Base-by-base conservation (phyloP, 2,888 invertebrate species). In the Choristoneura rosaceana region DNA sequence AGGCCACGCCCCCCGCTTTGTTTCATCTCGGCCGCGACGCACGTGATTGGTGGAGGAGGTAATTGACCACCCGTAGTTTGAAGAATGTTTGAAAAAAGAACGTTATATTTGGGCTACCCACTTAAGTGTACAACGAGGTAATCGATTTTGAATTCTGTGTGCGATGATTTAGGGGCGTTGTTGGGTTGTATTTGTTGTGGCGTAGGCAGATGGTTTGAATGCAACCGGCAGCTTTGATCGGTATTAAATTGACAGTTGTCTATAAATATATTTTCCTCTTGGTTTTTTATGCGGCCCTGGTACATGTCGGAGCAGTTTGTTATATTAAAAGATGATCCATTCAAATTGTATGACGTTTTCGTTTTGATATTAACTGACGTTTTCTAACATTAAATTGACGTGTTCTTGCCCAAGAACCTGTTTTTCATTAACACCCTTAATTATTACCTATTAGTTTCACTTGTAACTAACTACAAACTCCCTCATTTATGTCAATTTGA, bases 1-100 rank as follows among this genome's bases (percentile, higher is more conserved):
- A 80, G 87, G 91, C 85, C 79, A 91, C 90, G 92, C 93, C 88
- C 79, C 81, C 75, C 87, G 91, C 84, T 78, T 93, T 93, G 94
- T 93, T 92, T 93, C 91, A 93, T 92, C 90, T 86, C 79, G 77
- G 79, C 79, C 77, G 74, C 77, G 75, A 74, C 71, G 73, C 74
- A 33, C 69, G 68, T 66, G 80, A 93, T 93, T 93, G 93, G 93
- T 76, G 68, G 84, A 84, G 83, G 71, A 71, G 64, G 74, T 78
- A 79, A 82, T 78, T 81, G 89, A 84, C 90, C 90, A 89, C 90
- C 90, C 90, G 90, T 83, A 78, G 88, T 77, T 81, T 80, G 74
- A 83, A 85, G 87, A 87, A 87, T 84, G 84, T 82, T 75, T 70
- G 66, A 88, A 86, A 80, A 78, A 71, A 78, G 77, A 80, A 81